Conservation (phyloP, 2,888 invertebrate genomes). For the Pollenia angustigena region DNA sequence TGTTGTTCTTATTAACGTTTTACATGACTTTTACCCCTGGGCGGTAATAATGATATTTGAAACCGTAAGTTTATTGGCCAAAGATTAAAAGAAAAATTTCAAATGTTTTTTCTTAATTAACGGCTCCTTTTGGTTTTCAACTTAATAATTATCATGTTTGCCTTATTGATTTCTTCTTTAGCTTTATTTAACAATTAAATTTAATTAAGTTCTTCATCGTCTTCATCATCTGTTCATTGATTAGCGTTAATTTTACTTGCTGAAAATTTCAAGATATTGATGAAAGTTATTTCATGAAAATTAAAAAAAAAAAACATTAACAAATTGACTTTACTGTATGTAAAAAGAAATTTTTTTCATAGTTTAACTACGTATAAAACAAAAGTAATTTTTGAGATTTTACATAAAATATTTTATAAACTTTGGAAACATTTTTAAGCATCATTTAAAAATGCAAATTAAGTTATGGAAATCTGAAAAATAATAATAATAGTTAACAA, state of each 20-base stretch:
- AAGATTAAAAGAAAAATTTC: conserved; percentile 1
- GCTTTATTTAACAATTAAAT: background rate
- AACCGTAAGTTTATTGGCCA: conserved; percentile 28
- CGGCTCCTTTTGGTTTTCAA: background rate
- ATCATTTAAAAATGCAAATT: background rate
- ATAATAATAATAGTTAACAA: too few species aligned
- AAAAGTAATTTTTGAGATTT: too few species aligned
- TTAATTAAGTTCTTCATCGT: too few species aligned
- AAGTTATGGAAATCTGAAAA: too few species aligned
- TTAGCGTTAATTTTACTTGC: conserved; percentile 16
- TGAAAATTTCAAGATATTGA: conserved; percentile 11
- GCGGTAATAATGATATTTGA: background rate
- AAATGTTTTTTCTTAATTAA: background rate
- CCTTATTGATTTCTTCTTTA: background rate
- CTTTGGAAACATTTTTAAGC: background rate
- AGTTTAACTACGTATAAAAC: too few species aligned
- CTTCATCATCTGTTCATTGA: background rate
- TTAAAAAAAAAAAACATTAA: too few species aligned
- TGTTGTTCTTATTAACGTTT: conserved; percentile 35
- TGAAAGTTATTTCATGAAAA: background rate
- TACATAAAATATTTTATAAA: too few species aligned
- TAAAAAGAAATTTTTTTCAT: too few species aligned
- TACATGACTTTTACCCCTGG: conserved; percentile 33
- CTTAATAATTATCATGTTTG: background rate
- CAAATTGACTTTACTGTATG: too few species aligned